Conservation (phyloP, 2,113 vertebrate genomes). For the Uria lomvia region DNA sequence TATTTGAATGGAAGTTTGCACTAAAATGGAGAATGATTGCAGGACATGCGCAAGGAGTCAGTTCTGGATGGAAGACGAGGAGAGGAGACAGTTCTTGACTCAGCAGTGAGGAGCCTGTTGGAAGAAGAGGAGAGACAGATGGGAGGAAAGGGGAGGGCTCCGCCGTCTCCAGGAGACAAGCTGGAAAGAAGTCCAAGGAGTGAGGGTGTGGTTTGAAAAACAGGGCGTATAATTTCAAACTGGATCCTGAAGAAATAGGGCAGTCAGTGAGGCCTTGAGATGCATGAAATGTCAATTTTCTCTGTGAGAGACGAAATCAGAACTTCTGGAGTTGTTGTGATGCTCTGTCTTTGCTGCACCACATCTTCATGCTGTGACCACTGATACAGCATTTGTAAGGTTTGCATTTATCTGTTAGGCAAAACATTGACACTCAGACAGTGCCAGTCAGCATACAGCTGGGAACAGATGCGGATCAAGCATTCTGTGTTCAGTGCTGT, state of each 20-base stretch:
- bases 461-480: background rate
- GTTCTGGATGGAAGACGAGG: background rate
- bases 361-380: background rate
- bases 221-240: conserved; percentile 31
- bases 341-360: background rate
- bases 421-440: background rate
- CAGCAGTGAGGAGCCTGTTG: background rate
- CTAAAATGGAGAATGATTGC: background rate
- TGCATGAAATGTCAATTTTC: background rate
- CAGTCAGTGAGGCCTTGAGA: background rate
- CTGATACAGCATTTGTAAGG: background rate
- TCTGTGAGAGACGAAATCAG: background rate
- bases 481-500: accelerated
- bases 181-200: conserved; percentile 32
- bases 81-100: background rate
- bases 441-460: background rate
- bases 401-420: background rate
- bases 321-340: background rate
- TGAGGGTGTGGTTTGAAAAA: conserved; percentile 43
- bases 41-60: background rate
- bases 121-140: background rate
- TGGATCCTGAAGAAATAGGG: background rate
- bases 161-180: background rate
- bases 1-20: background rate
- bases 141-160: background rate